These are phyloP conservation scores for Laspeyria flexula DNA, from an alignment of 2,888 invertebrate genomes.

Conservation along the genomic window DNA sequence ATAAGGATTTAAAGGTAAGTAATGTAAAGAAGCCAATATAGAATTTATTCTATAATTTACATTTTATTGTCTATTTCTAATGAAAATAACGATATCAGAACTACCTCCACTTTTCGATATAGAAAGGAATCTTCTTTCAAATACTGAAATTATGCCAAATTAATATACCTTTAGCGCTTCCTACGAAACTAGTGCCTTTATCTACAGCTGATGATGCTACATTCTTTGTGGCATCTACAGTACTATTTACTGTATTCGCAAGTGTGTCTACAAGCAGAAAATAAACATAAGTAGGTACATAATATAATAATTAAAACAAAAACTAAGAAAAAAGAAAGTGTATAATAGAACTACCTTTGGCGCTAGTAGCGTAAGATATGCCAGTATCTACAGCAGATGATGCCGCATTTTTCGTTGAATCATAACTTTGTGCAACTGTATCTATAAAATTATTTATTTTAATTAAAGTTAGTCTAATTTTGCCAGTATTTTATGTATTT, in stretches of 20 bases:
- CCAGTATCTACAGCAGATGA: slow-evolving; percentile 57
- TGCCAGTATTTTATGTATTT: background rate
- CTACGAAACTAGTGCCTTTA: slow-evolving; percentile 54
- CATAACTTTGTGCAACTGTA: slow-evolving; percentile 56
- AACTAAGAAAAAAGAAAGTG: too few relatives aligned
- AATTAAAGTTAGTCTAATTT: background rate
- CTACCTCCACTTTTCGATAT: too few relatives aligned
- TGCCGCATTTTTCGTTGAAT: slow-evolving; percentile 42
- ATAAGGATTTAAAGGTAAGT: too few relatives aligned
- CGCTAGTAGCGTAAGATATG: slow-evolving; percentile 53
- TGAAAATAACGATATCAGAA: too few relatives aligned
- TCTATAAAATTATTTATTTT: slow-evolving; percentile 50
- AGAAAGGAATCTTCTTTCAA: too few relatives aligned
- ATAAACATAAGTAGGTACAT: background rate
- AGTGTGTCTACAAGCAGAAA: slow-evolving; percentile 30
- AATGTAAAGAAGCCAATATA: too few relatives aligned
- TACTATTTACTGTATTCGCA: slow-evolving; percentile 54
- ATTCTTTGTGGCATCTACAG: slow-evolving; percentile 68
- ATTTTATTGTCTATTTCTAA: too few relatives aligned
- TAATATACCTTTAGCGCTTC: slow-evolving; percentile 58
- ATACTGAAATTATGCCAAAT: too few relatives aligned
- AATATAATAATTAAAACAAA: too few relatives aligned
- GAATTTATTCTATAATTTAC: too few relatives aligned
- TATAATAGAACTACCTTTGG: slow-evolving; percentile 65
- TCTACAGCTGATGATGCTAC: slow-evolving; percentile 59